Evolutionary conservation across 2,888 invertebrate genomes (phyloP), one percentile per base, ranked within the genome.

Genomic region (Tetanocera ferruginea): DNA sequence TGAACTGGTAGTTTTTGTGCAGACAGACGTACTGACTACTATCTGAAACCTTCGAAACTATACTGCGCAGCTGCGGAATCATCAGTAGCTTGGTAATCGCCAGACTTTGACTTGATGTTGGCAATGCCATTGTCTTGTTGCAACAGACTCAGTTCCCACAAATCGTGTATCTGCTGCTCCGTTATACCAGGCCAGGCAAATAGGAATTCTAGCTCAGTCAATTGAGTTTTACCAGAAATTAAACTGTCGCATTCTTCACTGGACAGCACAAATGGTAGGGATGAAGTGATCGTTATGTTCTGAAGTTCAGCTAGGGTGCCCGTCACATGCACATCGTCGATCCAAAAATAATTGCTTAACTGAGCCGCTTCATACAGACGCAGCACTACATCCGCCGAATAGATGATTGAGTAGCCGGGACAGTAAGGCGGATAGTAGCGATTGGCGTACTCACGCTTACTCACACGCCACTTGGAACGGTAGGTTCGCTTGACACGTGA

Each of bases 241-340:
- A 89, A 69, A 25, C 80, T 77, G 51, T 83, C 83, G 73, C 85
- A 86, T 23, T 81, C 81, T 9, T 72, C 25, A 17, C 80, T 79
- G 52, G 83, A 83, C 23, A 89, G 84, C 49, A 88, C 82, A 81
- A 83, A 86, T 19, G 85, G 82, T 72, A 81, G 62, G 73, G 88
- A 83, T 71, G 84, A 87, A 25, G 90, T 90, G 81, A 91, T 91
- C 11, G 90, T 90, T 62, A 91, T 87, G 84, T 91, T 91, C 51
- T 90, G 88, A 80, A 90, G 89, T 82, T 90, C 88, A 6, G 91
- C 91, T 67, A 93, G 86, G 0, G 92, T 90, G 28, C 95, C 95
- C 0, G 95, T 95, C 43, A 95, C 91, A 84, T 94, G 94, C 57
- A 94, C 94, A 87, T 96, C 95, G 86, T 96, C 95, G 71, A 96